Evolutionary conservation across 2,113 vertebrate genomes (phyloP), one percentile per base, ranked within the genome.

Genomic region (Callipepla squamata): DNA sequence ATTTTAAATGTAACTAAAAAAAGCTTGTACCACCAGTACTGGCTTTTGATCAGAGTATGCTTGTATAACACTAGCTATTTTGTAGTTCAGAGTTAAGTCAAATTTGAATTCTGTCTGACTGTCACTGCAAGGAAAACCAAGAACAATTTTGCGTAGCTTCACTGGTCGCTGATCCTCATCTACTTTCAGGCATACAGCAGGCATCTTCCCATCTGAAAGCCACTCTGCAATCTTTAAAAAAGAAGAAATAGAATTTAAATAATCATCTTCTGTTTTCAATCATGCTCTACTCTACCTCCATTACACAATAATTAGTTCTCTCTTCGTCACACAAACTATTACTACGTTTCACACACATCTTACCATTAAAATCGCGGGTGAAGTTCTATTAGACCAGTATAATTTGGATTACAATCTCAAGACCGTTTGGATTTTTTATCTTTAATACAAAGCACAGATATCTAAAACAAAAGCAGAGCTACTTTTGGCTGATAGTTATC

Each of bases 71-170:
- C 96, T 97, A 86, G 98, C 98, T 80, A 99, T 98, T 98, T 99
- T 99, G 97, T 99, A 99, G 97, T 98, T 99, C 77, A 99, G 99
- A 16, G 98, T 98, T 95, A 99, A 97, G 88, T 99, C 99, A 97
- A 99, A 99, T 96, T 98, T 99, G 97, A 99, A 99, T 95, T 99
- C 99, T 47, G 98, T 98, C 96, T 99, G 99, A 96, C 97, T 99
- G 80, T 90, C 96, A 93, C 89, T 97, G 93, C 97, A 98, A 55
- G 99, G 98, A 97, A 99, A 99, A 83, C 99, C 99, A 96, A 99
- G 98, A 76, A 99, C 99, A 77, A 99, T 97, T 97, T 99, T 99
- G 82, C 97, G 98, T 81, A 99, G 98, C 96, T 99, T 99, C 93
- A 99, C 99, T 4, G 99, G 99, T 92, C 99, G 98, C 63, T 99